Conservation (phyloP, 2,113 vertebrate genomes). For the Panthera leo region DNA sequence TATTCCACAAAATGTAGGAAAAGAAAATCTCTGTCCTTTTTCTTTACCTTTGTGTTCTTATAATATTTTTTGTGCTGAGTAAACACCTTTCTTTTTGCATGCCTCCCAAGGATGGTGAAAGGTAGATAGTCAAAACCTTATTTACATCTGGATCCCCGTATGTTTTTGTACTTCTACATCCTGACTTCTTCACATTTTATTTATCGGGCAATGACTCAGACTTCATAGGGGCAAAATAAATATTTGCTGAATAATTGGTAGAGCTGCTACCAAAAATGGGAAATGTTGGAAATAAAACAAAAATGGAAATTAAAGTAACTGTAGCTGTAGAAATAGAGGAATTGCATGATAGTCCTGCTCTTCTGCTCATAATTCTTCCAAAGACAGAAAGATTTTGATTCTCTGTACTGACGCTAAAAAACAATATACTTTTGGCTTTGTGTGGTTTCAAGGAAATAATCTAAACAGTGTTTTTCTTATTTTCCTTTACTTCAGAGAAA, state of each 20-base stretch:
- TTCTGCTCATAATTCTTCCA: conserved; percentile 26
- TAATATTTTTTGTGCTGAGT: background rate
- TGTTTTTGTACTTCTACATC: background rate
- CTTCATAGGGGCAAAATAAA: conserved; percentile 64
- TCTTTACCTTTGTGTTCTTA: background rate
- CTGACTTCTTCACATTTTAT: background rate
- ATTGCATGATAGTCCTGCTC: background rate
- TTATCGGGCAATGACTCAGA: conserved; percentile 32
- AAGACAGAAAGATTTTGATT: background rate
- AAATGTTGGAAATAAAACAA: conserved; percentile 58
- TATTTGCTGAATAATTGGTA: conserved; percentile 66
- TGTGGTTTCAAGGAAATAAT: conserved; percentile 35
- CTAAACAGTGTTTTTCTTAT: conserved; percentile 10
- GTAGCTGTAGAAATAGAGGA: conserved; percentile 49
- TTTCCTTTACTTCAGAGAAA: conserved; percentile 38
- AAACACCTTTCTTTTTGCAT: background rate
- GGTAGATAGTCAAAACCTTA: background rate
- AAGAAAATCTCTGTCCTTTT: background rate
- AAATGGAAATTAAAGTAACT: conserved; percentile 59
- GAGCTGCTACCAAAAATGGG: conserved; percentile 46
- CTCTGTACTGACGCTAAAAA: background rate
- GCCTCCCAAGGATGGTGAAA: background rate
- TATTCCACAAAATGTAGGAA: background rate
- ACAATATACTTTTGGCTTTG: background rate
- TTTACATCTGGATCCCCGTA: conserved; percentile 7